These are phyloP conservation scores for Scomberomorus guttatus DNA, from an alignment of 2,797 vertebrate genomes.

Conservation along the genomic window DNA sequence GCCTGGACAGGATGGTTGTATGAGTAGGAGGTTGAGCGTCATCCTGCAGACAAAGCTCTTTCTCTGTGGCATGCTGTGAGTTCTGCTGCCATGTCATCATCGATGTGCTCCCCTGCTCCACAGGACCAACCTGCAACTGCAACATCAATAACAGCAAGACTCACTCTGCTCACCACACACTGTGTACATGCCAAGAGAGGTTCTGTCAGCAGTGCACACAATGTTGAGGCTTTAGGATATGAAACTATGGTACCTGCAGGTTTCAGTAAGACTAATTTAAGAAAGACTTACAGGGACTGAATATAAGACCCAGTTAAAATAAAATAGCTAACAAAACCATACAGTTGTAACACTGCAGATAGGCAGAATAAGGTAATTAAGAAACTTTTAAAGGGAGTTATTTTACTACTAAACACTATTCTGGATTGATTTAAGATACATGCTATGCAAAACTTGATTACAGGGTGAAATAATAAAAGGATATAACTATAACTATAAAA, in stretches of 20 bases:
- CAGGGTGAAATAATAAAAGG: too few species aligned
- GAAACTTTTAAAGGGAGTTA: too few species aligned
- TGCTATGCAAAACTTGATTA: too few species aligned
- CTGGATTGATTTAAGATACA: too few species aligned
- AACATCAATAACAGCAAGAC: neutral
- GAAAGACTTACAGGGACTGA: too few species aligned
- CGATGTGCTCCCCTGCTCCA: neutral
- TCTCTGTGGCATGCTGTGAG: conserved; percentile 7
- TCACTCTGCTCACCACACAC: neutral
- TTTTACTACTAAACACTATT: too few species aligned
- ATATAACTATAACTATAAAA: too few species aligned
- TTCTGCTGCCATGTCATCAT: neutral
- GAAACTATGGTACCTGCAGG: neutral
- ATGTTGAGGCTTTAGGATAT: neutral
- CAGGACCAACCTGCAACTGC: neutral
- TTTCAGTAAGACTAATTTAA: neutral
- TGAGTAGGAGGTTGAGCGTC: conserved; percentile 25
- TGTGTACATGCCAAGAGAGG: neutral
- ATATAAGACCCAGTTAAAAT: too few species aligned
- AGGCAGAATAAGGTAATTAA: too few species aligned
- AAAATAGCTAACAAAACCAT: too few species aligned
- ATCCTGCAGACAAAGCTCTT: conserved; percentile 31
- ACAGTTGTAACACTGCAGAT: too few species aligned
- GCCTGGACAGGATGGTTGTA: neutral
- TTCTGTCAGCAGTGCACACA: neutral